A percentile compares a stretch with the other conserved stretches of the same genome.
phyloP scores from a whole-genome alignment of 1,140 invertebrate species.

The Cephus cinctus region DNA sequence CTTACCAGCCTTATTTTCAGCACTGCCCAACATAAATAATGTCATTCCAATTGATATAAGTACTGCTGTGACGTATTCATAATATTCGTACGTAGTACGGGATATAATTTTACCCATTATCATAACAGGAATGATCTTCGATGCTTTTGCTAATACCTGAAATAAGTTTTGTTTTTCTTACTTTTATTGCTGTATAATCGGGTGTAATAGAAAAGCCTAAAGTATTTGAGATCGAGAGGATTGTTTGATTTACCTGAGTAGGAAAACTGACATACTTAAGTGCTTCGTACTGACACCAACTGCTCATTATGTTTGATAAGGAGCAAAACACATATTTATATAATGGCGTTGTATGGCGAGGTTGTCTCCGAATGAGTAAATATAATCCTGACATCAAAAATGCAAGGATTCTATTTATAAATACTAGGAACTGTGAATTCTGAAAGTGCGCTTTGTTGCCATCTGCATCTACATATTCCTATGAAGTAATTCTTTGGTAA shows the following conservation, averaged over 20 bases:
- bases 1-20: slow-evolving; percentile 57
- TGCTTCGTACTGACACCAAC: slow-evolving; percentile 99
- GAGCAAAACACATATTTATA: slow-evolving; percentile 97
- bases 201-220: slow-evolving; percentile 11
- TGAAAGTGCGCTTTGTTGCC: slow-evolving; percentile 72
- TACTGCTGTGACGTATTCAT: slow-evolving; percentile 90
- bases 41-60: slow-evolving; percentile 92
- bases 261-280: slow-evolving; percentile 98
- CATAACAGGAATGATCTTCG: slow-evolving; percentile 97
- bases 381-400: slow-evolving; percentile 71
- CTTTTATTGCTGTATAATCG: background rate
- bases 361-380: slow-evolving; percentile 63
- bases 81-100: slow-evolving; percentile 82
- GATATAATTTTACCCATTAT: slow-evolving; percentile 95
- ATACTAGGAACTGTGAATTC: slow-evolving; percentile 95
- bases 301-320: slow-evolving; percentile 97
- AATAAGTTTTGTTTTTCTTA: slow-evolving; percentile 19
- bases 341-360: slow-evolving; percentile 78
- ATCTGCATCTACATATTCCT: slow-evolving; percentile 67
- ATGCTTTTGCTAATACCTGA: slow-evolving; percentile 89
- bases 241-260: slow-evolving; percentile 70
- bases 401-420: slow-evolving; percentile 88
- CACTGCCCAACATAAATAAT: slow-evolving; percentile 80
- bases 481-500: slow-evolving; percentile 40
- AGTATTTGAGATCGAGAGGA: slow-evolving; percentile 1